Base-by-base conservation (phyloP, 2,113 vertebrate genomes). In the Rutilus rutilus region DNA sequence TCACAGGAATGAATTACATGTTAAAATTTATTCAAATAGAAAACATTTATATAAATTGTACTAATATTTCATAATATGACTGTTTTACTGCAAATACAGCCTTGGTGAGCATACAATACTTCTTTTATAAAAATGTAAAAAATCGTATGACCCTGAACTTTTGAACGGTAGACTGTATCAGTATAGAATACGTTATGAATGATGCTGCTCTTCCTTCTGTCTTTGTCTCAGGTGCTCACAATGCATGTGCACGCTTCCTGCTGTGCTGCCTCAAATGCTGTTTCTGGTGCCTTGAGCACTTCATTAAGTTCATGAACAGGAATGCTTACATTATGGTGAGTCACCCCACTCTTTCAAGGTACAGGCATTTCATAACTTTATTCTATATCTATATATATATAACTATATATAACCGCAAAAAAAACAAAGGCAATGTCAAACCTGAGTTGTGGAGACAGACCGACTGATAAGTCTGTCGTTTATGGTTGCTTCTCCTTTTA, bases 251-350 rank as follows among this genome's bases (percentile, higher is more conserved):
- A 82, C 97, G 93, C 85, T 99, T 97, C 89, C 85, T 99, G 62
- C 92, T 97, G 14, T 96, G 95, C 92, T 99, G 98, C 92, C 94
- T 99, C 89, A 96, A 94, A 92, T 98, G 96, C 92, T 99, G 98
- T 92, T 99, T 99, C 93, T 99, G 98, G 98, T 98, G 97, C 93
- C 94, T 99, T 92, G 98, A 99, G 91, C 96, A 92, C 92, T 93
- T 97, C 91, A 94, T 99, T 87, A 98, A 95, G 93, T 98, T 98
- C 93, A 94, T 99, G 91, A 99, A 99, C 96, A 96, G 96, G 94
- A 99, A 99, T 83, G 97, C 98, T 45, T 99, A 98, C 91, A 97
- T 99, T 84, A 99, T 99, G 98, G 98, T 99, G 93, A 92, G 96
- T 93, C 78, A 54, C 23, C 7, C 14, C 52, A 21, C 23, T 42